A percentile compares a stretch with the other conserved stretches of the same genome.
Conservation (phyloP, 2,113 vertebrate genomes). For the Siniperca knerii region DNA sequence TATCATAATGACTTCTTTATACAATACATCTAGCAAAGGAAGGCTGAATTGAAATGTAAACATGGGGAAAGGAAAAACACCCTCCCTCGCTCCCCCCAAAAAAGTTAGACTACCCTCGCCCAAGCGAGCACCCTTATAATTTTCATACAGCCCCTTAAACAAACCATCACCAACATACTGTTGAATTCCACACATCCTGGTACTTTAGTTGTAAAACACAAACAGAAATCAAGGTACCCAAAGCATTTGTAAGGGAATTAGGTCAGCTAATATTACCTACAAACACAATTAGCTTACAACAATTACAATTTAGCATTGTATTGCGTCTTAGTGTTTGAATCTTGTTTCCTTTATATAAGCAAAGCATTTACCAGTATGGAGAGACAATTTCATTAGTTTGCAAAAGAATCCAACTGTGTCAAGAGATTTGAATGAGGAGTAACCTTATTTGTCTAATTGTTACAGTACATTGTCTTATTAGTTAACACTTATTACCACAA, state of each 20-base stretch:
- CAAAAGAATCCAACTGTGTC: not conserved
- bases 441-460: conserved; percentile 11
- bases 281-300: conserved; percentile 7
- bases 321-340: not conserved
- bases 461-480: conserved; percentile 11
- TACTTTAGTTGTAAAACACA: not conserved
- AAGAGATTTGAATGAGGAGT: not conserved
- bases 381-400: not conserved
- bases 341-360: not conserved
- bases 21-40: not conserved
- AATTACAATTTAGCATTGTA: not conserved
- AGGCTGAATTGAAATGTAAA: not conserved
- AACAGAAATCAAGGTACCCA: not conserved
- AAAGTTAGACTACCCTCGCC: not conserved
- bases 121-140: not conserved
- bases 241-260: not conserved
- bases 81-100: not conserved
- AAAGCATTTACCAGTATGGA: not conserved
- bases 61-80: not conserved
- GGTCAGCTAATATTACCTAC: not conserved
- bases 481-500: not conserved
- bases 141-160: not conserved
- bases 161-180: not conserved
- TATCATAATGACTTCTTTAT: not conserved
- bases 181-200: not conserved